Evolutionary conservation across 2,888 invertebrate genomes (phyloP), one percentile per base, ranked within the genome.

Genomic region (Andrena hattorfiana): DNA sequence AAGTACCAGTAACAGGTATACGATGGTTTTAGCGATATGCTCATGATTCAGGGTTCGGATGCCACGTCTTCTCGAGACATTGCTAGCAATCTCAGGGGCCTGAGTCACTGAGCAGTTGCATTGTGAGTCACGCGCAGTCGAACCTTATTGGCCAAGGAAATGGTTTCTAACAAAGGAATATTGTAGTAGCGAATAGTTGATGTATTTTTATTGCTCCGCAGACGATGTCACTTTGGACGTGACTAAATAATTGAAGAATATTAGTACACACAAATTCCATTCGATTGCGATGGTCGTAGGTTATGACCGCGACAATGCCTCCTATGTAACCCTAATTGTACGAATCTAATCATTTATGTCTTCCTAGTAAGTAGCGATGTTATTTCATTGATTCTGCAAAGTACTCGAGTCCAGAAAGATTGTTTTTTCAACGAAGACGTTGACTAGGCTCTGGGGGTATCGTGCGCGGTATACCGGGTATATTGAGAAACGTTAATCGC

Each of bases 151-250:
- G 81, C 78, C 76, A 83, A 88, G 88, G 87, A 91, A 92, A 92
- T 91, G 89, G 88, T 93, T 92, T 91, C 91, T 88, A 90, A 92
- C 92, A 92, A 92, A 91, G 92, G 92, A 92, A 93, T 92, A 92
- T 90, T 88, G 89, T 89, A 87, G 88, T 74, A 86, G 83, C 59
- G 75, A 51, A 59, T 67, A 59, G 71, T 20, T 26, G 60, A 51
- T 63, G 69, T 49, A 49, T 56, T 69, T 66, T 63, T 69, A n/a
- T 51, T 30, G 26, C 16, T 51, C 59, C 56, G 48, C 26, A 42
- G 8, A 23, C 32, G 7, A 73, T 54, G 51, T 16, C 10, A 0
- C n/a, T 26, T 13, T 13, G 23, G 23, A 51, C 35, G 10, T 54
- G 32, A 35, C 10, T 23, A 56, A 23, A 56, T 23, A 4, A 56